Evolutionary conservation across 2,888 invertebrate species (phyloP).

Genomic region (Stenodera caucasica): DNA sequence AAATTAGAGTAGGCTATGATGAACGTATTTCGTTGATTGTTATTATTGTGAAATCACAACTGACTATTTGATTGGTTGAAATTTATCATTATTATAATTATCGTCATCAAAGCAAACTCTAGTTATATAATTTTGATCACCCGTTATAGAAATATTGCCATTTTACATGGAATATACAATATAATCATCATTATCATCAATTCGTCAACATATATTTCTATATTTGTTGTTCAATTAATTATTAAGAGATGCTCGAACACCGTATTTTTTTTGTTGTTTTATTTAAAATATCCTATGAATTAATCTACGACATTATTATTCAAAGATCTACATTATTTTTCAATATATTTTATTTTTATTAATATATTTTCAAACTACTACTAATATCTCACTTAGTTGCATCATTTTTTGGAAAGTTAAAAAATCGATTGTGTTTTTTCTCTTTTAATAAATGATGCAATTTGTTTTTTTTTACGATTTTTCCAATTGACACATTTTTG

Average conservation of each 20-base stretch:
- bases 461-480: constrained; percentile 21
- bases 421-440: constrained; percentile 26
- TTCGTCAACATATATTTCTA: constrained; percentile 3
- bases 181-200: not conserved
- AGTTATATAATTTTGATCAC: constrained; percentile 25
- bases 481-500: constrained; percentile 1
- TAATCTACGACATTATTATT: constrained; percentile 43
- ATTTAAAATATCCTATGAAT: constrained; percentile 41
- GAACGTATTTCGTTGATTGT: not conserved
- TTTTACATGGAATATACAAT: constrained; percentile 43
- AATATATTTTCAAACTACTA: constrained; percentile 45
- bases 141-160: constrained; percentile 54
- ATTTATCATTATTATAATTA: no score
- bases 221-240: not conserved
- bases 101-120: no score
- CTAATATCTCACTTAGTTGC: constrained; percentile 63
- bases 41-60: not conserved
- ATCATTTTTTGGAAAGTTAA: constrained; percentile 54
- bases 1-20: not conserved
- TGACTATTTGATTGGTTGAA: not conserved
- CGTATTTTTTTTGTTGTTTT: constrained; percentile 18
- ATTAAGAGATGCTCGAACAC: constrained; percentile 8
- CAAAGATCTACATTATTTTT: constrained; percentile 45
- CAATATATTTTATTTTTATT: not conserved
- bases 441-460: not conserved